A percentile compares a stretch with the other conserved stretches of the same genome.
Conservation (phyloP, 2,113 vertebrate genomes). For the Lophius piscatorius region DNA sequence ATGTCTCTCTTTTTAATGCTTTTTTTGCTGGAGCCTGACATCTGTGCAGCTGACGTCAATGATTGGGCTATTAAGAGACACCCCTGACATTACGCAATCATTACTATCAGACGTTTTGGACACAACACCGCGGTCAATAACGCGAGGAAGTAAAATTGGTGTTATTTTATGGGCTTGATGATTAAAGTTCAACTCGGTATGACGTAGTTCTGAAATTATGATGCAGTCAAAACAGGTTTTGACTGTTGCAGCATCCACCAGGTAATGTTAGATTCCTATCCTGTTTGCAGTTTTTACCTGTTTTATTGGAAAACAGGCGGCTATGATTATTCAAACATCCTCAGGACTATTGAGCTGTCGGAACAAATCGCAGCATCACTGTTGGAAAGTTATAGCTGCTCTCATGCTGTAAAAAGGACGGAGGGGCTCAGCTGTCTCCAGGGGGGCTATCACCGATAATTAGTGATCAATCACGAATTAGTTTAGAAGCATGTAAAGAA, state of each 20-base stretch:
- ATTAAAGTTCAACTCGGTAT: too few species aligned
- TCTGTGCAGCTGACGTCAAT: slow-evolving; percentile 56
- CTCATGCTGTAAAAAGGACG: slow-evolving; percentile 55
- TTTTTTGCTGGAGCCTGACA: too few species aligned
- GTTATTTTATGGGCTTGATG: too few species aligned
- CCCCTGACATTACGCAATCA: slow-evolving; percentile 40
- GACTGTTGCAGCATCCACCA: slow-evolving; percentile 37
- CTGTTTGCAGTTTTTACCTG: slow-evolving; percentile 40
- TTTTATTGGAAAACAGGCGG: slow-evolving; percentile 67
- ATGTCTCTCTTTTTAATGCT: slow-evolving; percentile 49
- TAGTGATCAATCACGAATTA: slow-evolving; percentile 80
- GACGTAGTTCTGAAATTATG: too few species aligned
- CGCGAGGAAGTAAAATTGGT: slow-evolving; percentile 8
- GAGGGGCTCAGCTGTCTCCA: slow-evolving; percentile 56
- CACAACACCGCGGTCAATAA: slow-evolving; percentile 52
- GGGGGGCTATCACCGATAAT: slow-evolving; percentile 72
- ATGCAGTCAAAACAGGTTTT: too few species aligned
- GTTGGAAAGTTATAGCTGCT: slow-evolving; percentile 70
- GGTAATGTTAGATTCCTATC: slow-evolving; percentile 48
- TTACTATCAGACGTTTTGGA: slow-evolving; percentile 45
- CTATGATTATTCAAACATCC: slow-evolving; percentile 69
- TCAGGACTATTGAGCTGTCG: slow-evolving; percentile 63
- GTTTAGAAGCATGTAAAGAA: slow-evolving; percentile 79
- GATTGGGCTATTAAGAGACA: slow-evolving; percentile 23
- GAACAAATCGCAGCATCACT: slow-evolving; percentile 50